Evolutionary conservation across 2,888 invertebrate genomes (phyloP).

Genomic region (Tachina grossa): DNA sequence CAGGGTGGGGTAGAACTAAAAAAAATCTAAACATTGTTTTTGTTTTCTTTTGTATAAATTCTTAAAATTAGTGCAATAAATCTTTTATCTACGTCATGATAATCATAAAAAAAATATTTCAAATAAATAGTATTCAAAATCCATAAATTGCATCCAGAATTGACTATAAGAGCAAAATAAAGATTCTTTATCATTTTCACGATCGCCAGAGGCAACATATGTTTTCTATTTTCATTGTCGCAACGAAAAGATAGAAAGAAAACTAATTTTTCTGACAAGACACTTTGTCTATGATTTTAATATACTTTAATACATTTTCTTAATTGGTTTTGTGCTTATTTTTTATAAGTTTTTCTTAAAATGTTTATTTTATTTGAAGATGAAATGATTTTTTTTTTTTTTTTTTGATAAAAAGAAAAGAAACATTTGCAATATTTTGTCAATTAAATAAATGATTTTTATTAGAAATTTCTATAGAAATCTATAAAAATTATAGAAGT

Average conservation of each 20-base stretch:
- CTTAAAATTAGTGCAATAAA: neutral
- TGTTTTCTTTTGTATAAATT: neutral
- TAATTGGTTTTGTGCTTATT: neutral
- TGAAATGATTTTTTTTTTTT: neutral
- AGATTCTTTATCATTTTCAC: constrained; percentile 11
- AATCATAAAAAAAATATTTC: too few species aligned
- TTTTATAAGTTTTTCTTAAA: neutral
- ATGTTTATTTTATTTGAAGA: constrained; percentile 25
- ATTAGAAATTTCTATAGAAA: too few species aligned
- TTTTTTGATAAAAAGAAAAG: neutral
- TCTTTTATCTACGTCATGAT: constrained; percentile 11
- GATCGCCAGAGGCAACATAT: constrained; percentile 31
- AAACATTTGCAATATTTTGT: too few species aligned
- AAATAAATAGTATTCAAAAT: neutral
- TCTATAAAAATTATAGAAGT: too few species aligned
- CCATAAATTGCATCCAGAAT: constrained; percentile 16
- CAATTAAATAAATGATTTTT: too few species aligned
- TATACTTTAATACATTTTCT: neutral
- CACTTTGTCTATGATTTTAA: constrained; percentile 42
- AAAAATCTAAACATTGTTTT: too few species aligned
- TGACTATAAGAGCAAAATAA: neutral
- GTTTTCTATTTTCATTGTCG: constrained; percentile 26
- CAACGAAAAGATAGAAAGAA: neutral
- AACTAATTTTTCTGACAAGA: constrained; percentile 29
- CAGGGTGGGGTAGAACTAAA: too few species aligned